Conservation (phyloP, 2,797 vertebrate species). For the Microctenopoma lineatum region DNA sequence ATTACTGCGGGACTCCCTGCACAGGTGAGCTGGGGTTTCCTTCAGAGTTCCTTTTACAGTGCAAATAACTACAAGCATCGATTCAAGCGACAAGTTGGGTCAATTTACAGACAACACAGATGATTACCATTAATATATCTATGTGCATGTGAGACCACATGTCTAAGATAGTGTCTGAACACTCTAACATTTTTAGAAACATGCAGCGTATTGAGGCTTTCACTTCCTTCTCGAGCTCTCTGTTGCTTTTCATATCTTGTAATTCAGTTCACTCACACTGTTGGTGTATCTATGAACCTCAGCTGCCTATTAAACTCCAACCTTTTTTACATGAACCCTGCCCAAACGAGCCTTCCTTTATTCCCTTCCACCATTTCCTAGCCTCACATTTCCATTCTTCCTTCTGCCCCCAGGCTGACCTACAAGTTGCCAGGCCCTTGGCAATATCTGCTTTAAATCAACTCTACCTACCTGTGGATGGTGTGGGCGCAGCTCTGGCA, state of each 20-base stretch:
- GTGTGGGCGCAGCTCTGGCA: conserved; percentile 49
- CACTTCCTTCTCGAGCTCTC: conserved; percentile 57
- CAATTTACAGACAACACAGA: neutral
- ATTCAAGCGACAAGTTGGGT: neutral
- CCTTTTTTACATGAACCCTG: neutral
- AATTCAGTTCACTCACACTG: conserved; percentile 24
- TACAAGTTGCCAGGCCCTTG: conserved; percentile 47
- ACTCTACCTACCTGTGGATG: conserved; percentile 76
- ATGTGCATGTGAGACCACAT: conserved; percentile 14
- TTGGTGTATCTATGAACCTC: neutral
- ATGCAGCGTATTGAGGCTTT: conserved; percentile 51
- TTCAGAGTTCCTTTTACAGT: neutral
- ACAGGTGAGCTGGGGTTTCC: conserved; percentile 57
- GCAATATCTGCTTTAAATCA: conserved; percentile 73
- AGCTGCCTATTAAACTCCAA: neutral
- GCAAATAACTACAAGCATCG: neutral
- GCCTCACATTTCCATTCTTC: conserved; percentile 1
- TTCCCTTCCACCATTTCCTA: conserved; percentile 1
- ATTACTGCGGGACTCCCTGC: conserved; percentile 88
- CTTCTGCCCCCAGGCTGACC: conserved; percentile 54
- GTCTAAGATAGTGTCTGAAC: conserved; percentile 19
- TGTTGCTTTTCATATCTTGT: conserved; percentile 48
- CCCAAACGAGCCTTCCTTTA: neutral
- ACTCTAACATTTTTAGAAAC: conserved; percentile 35
- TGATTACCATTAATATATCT: neutral